Percentiles rank a stretch among this genome's conserved stretches.
Evolutionary conservation across 2,113 vertebrate genomes (phyloP).

Genomic region (Psilopogon haemacephalus): DNA sequence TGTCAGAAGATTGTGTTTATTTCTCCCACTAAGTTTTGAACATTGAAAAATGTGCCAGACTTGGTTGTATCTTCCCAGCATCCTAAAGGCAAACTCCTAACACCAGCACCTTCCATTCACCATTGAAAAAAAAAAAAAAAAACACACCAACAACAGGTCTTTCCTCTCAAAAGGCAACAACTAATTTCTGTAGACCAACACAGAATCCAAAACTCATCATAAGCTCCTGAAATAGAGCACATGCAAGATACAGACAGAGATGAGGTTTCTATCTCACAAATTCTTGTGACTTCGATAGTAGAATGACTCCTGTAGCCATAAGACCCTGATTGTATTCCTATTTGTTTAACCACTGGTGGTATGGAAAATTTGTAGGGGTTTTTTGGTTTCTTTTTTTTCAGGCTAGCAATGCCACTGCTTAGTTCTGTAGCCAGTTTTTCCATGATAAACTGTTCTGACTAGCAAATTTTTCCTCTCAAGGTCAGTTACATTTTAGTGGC

Average conservation of each 20-base stretch:
- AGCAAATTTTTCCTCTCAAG: background rate
- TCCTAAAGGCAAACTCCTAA: background rate
- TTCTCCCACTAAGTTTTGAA: background rate
- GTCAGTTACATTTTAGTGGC: background rate
- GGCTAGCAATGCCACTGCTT: background rate
- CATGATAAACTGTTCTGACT: background rate
- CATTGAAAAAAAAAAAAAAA: background rate
- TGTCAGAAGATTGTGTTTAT: background rate
- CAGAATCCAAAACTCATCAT: background rate
- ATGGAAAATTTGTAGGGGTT: background rate
- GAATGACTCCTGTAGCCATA: background rate
- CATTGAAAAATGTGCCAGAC: background rate
- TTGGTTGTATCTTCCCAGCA: background rate
- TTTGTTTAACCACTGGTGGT: background rate
- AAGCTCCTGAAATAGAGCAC: background rate
- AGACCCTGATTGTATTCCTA: background rate
- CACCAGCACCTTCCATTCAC: background rate
- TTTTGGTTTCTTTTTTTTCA: background rate
- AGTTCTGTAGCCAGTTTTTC: background rate
- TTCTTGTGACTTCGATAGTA: background rate
- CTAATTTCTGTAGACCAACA: background rate
- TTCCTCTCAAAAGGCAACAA: background rate
- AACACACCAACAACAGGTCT: background rate
- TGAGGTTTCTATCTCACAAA: background rate
- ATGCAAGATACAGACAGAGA: background rate